phyloP scores from a whole-genome alignment of 1,140 invertebrate genomes.

The Teleogryllus occipitalis region DNA sequence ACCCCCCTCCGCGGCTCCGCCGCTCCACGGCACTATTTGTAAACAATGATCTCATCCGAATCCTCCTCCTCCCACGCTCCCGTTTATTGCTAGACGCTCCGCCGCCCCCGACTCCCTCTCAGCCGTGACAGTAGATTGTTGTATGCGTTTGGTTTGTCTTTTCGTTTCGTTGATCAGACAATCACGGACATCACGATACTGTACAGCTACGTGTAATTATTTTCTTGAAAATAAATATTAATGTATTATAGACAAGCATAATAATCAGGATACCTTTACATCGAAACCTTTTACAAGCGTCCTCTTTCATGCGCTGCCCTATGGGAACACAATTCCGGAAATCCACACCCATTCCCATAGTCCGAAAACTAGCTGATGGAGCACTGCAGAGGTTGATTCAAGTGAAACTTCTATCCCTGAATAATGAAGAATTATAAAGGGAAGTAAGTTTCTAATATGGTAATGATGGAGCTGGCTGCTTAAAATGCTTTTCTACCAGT shows the following conservation, averaged over 20 bases:
- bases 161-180: background rate
- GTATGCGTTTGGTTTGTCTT: background rate
- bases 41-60: background rate
- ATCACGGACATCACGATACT: background rate
- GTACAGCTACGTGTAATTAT: slow-evolving; percentile 4
- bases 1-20: background rate
- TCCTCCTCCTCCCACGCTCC: background rate
- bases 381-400: too few species aligned
- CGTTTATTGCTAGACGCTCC: background rate
- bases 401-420: too few species aligned
- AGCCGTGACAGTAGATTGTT: background rate
- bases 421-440: too few species aligned
- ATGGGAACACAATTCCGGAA: background rate
- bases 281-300: background rate
- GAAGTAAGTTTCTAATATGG: too few species aligned
- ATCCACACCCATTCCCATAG: background rate
- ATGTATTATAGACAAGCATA: slow-evolving; percentile 5
- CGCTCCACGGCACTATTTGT: slow-evolving; percentile 3
- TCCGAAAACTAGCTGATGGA: too few species aligned
- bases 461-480: too few species aligned
- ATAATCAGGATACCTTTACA: background rate
- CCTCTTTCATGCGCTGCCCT: background rate
- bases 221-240: background rate
- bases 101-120: background rate
- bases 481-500: too few species aligned